These are phyloP conservation scores for Callorhinus ursinus DNA, from an alignment of 2,113 vertebrate species.

Conservation along the genomic window DNA sequence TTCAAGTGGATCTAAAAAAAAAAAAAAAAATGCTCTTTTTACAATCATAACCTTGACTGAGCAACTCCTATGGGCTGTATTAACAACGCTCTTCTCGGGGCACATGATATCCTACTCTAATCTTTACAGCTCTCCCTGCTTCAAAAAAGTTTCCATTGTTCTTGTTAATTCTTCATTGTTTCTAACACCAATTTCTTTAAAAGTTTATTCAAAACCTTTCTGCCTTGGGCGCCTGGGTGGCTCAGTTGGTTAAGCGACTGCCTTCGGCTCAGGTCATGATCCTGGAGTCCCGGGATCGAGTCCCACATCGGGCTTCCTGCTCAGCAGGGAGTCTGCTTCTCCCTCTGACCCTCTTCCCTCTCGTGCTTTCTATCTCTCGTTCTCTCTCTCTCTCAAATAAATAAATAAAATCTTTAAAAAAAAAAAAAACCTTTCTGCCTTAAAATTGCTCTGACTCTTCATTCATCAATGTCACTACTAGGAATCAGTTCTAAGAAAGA, in stretches of 20 bases:
- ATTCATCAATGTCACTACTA: not conserved
- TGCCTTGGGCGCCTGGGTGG: no score
- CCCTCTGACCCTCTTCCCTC: no score
- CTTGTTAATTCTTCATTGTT: not conserved
- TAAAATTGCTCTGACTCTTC: not conserved
- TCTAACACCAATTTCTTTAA: not conserved
- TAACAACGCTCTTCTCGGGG: not conserved
- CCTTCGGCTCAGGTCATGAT: no score
- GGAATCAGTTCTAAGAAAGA: not conserved
- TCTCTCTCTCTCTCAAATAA: no score
- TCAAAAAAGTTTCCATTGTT: not conserved
- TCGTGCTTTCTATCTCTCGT: no score
- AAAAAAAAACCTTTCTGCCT: not conserved
- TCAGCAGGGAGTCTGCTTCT: no score
- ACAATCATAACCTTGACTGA: not conserved
- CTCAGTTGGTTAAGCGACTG: no score
- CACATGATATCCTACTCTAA: not conserved
- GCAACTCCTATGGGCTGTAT: not conserved
- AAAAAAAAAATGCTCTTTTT: not conserved
- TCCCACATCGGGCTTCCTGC: no score
- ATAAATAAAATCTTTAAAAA: no score
- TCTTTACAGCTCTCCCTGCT: not conserved
- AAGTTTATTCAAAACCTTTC: not conserved
- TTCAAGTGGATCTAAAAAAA: not conserved
- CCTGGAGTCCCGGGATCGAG: no score